Evolutionary conservation across 2,113 vertebrate species (phyloP).

Genomic region (Trachemys scripta): DNA sequence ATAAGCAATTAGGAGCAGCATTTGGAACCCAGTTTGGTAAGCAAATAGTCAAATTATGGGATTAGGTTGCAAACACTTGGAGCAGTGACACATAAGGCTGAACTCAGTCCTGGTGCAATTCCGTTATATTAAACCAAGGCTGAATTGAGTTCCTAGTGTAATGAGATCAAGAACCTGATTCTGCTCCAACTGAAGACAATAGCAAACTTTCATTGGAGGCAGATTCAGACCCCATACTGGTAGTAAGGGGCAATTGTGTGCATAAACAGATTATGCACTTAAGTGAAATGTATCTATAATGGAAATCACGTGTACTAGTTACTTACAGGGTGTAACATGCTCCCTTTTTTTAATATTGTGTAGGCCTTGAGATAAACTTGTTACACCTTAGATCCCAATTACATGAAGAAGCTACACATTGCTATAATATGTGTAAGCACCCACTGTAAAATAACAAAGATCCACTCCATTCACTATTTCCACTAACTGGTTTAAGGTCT

Average conservation of each 20-base stretch:
- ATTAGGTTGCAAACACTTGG: background rate
- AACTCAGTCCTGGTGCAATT: background rate
- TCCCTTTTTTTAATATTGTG: constrained; percentile 48
- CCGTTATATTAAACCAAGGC: background rate
- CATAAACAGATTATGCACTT: background rate
- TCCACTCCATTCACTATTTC: constrained; percentile 67
- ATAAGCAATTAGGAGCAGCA: background rate
- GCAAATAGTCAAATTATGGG: background rate
- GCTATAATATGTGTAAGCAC: constrained; percentile 33
- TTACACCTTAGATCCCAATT: constrained; percentile 77
- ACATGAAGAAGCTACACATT: constrained; percentile 68
- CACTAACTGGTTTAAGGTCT: constrained; percentile 79
- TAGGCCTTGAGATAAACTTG: constrained; percentile 69
- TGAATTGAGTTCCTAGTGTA: background rate
- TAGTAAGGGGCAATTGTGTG: background rate
- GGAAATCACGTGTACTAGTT: background rate
- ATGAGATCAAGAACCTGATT: background rate
- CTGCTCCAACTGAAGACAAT: background rate
- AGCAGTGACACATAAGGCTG: background rate
- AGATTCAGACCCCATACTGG: background rate
- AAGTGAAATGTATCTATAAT: background rate
- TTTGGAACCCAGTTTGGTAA: background rate
- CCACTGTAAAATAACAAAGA: constrained; percentile 55
- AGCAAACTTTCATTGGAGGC: background rate
- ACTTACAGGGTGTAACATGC: background rate